Conservation (phyloP, 30 jellyfish, hydroid and myxozoan species). For the Cassiopea andromeda region DNA sequence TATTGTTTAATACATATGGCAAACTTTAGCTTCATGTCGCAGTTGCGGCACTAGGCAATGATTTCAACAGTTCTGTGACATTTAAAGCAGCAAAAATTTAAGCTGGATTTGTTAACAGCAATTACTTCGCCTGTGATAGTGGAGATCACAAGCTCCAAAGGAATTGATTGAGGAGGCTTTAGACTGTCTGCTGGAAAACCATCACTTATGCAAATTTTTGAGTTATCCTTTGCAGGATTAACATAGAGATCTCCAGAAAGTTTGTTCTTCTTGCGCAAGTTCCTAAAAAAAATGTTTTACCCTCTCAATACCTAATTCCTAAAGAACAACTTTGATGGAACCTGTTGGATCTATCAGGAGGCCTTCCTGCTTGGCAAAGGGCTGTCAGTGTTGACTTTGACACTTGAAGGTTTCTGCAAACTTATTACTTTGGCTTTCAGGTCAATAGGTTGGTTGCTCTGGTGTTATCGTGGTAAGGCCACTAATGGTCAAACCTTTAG, state of each 20-base stretch:
- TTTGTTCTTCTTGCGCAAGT: neutral
- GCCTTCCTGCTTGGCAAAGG: neutral
- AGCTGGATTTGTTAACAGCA: neutral
- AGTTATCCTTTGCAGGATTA: neutral
- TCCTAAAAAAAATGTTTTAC: too few species aligned
- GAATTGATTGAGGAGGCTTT: neutral
- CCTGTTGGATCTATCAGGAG: neutral
- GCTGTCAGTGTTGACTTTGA: neutral
- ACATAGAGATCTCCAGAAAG: neutral
- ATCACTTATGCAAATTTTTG: neutral
- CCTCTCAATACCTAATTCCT: neutral
- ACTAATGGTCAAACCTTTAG: neutral
- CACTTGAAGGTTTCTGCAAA: neutral
- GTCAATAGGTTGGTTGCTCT: neutral
- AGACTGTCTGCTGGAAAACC: neutral
- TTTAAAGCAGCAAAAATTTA: neutral
- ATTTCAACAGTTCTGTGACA: too few species aligned
- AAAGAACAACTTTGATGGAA: neutral
- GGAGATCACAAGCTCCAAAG: neutral
- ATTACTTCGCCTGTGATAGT: neutral
- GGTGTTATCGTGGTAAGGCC: neutral
- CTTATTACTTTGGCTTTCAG: neutral
- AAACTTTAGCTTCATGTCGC: neutral
- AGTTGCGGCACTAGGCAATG: neutral
- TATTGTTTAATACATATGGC: neutral